These are phyloP conservation scores for Melangyna quadrimaculata DNA, from an alignment of 2,888 invertebrate species.

Conservation along the genomic window DNA sequence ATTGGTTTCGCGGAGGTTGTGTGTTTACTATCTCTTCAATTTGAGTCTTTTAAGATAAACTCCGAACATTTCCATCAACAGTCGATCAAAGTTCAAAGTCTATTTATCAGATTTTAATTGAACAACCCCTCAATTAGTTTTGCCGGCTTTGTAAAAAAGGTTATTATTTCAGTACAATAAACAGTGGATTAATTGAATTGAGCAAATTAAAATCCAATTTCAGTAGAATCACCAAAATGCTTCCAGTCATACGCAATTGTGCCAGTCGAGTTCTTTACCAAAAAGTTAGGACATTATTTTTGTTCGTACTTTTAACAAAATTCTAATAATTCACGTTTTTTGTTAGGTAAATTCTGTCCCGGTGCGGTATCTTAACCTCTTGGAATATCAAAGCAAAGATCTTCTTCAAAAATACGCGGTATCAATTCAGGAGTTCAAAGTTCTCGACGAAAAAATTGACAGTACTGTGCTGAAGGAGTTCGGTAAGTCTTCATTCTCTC, in stretches of 20 bases:
- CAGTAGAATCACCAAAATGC: conserved; percentile 41
- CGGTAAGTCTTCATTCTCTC: conserved; percentile 81
- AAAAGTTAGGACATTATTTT: conserved; percentile 28
- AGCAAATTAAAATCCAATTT: conserved; percentile 1
- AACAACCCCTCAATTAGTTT: neutral
- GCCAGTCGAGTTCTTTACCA: conserved; percentile 33
- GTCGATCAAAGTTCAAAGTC: conserved; percentile 58
- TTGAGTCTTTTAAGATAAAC: conserved; percentile 12
- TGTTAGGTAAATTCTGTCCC: conserved; percentile 43
- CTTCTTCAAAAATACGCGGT: conserved; percentile 92
- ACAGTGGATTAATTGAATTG: neutral
- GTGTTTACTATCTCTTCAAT: conserved; percentile 9
- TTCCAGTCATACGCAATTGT: conserved; percentile 60
- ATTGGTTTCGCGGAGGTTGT: conserved; percentile 8
- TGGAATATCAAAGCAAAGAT: conserved; percentile 98
- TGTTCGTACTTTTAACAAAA: neutral
- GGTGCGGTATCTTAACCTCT: conserved; percentile 90
- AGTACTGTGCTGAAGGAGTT: conserved; percentile 85
- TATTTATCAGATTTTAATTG: conserved; percentile 39
- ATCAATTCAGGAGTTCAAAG: conserved; percentile 92
- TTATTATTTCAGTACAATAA: neutral
- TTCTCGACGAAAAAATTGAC: conserved; percentile 88
- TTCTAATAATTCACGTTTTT: neutral
- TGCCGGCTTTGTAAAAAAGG: conserved; percentile 8
- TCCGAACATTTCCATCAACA: neutral